Conservation (phyloP, 2,888 invertebrate species). For the Sceliomorpha sp. region DNA sequence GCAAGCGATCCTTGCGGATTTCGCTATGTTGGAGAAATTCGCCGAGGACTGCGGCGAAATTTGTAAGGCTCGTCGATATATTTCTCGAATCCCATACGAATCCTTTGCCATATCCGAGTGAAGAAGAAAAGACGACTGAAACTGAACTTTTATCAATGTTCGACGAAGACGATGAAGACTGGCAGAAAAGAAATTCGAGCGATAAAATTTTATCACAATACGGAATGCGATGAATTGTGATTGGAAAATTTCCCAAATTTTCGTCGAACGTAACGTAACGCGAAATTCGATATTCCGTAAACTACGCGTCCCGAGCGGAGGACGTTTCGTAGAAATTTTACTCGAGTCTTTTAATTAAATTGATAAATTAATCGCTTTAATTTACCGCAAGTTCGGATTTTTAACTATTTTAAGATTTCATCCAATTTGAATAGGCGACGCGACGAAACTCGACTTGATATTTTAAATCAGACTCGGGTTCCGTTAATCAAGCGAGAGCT, state of each 20-base stretch:
- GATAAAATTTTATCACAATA: slow-evolving; percentile 56
- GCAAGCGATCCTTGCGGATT: slow-evolving; percentile 68
- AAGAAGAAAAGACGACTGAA: slow-evolving; percentile 30
- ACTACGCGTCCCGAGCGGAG: no score
- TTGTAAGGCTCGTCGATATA: slow-evolving; percentile 50
- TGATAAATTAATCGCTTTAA: no score
- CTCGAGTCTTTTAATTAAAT: no score
- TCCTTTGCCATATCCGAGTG: slow-evolving; percentile 24
- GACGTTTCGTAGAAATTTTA: no score
- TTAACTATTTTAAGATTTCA: no score
- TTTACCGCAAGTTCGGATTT: no score
- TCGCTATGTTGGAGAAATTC: slow-evolving; percentile 54
- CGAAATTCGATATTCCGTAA: no score
- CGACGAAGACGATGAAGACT: slow-evolving; percentile 46
- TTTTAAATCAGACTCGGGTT: no score
- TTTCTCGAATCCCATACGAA: slow-evolving; percentile 50
- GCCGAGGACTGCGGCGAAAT: slow-evolving; percentile 44
- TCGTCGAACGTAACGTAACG: background rate
- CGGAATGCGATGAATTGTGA: slow-evolving; percentile 40
- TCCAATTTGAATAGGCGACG: no score
- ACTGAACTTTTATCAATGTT: slow-evolving; percentile 51
- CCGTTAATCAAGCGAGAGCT: no score
- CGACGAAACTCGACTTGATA: no score
- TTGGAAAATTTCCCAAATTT: slow-evolving; percentile 44
- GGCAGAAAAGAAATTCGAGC: slow-evolving; percentile 43